phyloP scores from a whole-genome alignment of 2,113 vertebrate species.

The Antechinus flavipes region DNA sequence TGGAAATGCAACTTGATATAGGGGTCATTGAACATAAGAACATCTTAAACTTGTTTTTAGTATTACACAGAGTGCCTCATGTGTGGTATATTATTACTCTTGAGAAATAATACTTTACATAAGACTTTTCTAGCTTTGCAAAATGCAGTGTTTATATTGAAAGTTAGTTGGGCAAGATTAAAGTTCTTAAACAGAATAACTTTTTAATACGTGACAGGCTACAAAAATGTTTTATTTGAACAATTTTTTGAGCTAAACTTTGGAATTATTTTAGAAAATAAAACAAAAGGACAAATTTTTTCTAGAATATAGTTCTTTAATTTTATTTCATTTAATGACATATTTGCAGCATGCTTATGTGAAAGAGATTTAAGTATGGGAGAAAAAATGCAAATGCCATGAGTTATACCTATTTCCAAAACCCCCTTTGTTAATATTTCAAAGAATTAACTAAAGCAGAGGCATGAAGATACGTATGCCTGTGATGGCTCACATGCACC shows the following conservation, averaged over 20 bases:
- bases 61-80: not conserved
- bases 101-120: conserved; percentile 20
- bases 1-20: conserved; percentile 25
- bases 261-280: conserved; percentile 27
- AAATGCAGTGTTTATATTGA: not conserved
- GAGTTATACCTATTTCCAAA: conserved; percentile 61
- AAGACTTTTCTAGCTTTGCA: conserved; percentile 51
- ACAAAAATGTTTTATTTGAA: conserved; percentile 27
- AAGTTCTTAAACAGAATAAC: not conserved
- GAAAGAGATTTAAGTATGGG: conserved; percentile 54
- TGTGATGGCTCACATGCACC: not conserved
- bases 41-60: conserved; percentile 33
- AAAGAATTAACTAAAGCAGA: not conserved
- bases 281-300: conserved; percentile 44
- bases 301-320: conserved; percentile 34
- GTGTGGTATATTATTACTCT: not conserved
- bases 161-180: not conserved
- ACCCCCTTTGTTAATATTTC: conserved; percentile 5
- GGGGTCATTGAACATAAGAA: conserved; percentile 49
- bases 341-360: conserved; percentile 21
- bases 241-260: not conserved
- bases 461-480: too few relatives aligned
- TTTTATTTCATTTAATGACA: conserved; percentile 49
- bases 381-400: conserved; percentile 8
- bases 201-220: not conserved